Conservation (phyloP, 1,140 invertebrate species). For the Mactra quadrangularis region DNA sequence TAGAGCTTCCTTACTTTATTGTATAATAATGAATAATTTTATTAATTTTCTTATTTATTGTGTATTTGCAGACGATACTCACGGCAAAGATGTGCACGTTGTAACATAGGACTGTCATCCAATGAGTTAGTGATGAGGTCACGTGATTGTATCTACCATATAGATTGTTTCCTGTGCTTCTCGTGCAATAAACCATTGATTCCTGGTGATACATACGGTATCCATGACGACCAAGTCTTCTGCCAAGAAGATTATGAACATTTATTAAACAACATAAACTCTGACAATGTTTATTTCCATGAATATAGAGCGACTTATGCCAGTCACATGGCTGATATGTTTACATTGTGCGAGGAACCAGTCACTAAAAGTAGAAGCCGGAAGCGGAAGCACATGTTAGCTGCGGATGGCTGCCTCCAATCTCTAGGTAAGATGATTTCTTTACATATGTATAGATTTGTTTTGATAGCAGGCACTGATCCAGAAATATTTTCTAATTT, state of each 20-base stretch:
- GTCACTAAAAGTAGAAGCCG: slow-evolving; percentile 36
- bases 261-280: slow-evolving; percentile 50
- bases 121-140: slow-evolving; percentile 89
- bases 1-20: no score
- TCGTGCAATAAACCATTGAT: slow-evolving; percentile 88
- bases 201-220: slow-evolving; percentile 93
- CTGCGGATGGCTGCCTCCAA: slow-evolving; percentile 66
- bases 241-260: slow-evolving; percentile 83
- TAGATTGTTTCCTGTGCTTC: slow-evolving; percentile 81
- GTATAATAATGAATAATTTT: no score
- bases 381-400: slow-evolving; percentile 69
- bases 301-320: not conserved
- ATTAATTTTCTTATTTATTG: no score
- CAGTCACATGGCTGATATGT: slow-evolving; percentile 19
- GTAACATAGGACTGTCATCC: slow-evolving; percentile 91
- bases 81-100: slow-evolving; percentile 91
- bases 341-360: slow-evolving; percentile 29
- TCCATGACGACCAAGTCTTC: slow-evolving; percentile 83
- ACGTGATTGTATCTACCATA: slow-evolving; percentile 84
- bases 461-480: not conserved
- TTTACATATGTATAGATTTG: not conserved
- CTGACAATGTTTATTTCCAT: slow-evolving; percentile 4
- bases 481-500: no score
- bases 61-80: slow-evolving; percentile 82
- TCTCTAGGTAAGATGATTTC: slow-evolving; percentile 64